phyloP scores from a whole-genome alignment of 2,113 vertebrate species.

The Sakesphorus luctuosus region DNA sequence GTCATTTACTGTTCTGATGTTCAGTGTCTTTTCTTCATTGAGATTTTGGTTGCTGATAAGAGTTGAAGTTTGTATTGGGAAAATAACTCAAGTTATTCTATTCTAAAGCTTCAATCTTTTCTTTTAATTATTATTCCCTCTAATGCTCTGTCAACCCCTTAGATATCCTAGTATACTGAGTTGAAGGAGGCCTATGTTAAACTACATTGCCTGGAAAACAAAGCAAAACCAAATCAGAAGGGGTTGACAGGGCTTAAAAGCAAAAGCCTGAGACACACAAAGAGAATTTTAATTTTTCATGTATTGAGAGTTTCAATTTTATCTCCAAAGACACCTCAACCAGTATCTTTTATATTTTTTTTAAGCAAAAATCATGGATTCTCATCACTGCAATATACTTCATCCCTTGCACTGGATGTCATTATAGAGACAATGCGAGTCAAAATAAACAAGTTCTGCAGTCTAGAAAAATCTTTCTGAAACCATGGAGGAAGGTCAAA shows the following conservation, averaged over 20 bases:
- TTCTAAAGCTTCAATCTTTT: background rate
- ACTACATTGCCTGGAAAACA: background rate
- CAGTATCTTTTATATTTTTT: too few species aligned
- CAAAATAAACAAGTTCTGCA: background rate
- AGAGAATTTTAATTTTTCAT: background rate
- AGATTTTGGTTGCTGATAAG: background rate
- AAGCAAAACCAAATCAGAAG: background rate
- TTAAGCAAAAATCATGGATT: background rate
- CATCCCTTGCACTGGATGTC: background rate
- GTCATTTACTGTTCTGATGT: background rate
- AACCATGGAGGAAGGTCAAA: background rate
- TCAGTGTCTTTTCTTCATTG: background rate
- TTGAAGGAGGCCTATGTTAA: background rate
- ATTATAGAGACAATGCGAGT: accelerated
- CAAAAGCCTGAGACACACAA: background rate
- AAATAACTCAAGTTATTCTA: background rate
- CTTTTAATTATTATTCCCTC: background rate
- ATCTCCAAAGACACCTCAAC: background rate
- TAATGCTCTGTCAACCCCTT: background rate
- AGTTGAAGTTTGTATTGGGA: background rate
- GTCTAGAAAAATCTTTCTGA: background rate
- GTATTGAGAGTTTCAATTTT: background rate
- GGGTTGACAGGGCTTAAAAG: background rate
- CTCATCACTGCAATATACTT: background rate
- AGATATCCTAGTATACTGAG: background rate